These are phyloP conservation scores for Epinephelus moara DNA, from an alignment of 2,113 vertebrate genomes.

Conservation along the genomic window DNA sequence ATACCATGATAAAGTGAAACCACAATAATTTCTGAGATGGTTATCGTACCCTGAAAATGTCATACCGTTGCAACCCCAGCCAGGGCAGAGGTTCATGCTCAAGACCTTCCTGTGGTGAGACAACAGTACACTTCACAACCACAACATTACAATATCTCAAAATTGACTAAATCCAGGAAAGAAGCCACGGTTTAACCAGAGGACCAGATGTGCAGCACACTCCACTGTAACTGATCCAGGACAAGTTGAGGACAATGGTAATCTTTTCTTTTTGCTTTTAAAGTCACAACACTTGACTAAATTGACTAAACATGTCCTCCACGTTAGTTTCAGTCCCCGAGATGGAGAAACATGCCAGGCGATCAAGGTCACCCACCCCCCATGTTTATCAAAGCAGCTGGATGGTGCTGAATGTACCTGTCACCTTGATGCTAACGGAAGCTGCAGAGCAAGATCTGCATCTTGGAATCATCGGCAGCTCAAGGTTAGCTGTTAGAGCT, in stretches of 20 bases:
- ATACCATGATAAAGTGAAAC: too few relatives aligned
- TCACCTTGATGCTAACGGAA: constrained; percentile 59
- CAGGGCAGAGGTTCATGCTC: background rate
- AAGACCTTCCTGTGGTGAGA: background rate
- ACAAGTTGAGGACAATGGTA: constrained; percentile 1
- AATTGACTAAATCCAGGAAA: background rate
- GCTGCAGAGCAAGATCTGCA: constrained; percentile 38
- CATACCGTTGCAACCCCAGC: too few relatives aligned
- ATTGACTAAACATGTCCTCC: constrained; percentile 18
- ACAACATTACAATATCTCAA: background rate
- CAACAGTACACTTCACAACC: background rate
- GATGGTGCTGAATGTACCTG: constrained; percentile 43
- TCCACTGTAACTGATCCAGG: background rate
- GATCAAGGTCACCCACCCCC: constrained; percentile 30
- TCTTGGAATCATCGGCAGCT: constrained; percentile 20
- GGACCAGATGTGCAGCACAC: background rate
- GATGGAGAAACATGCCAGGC: constrained; percentile 22
- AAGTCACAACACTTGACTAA: constrained; percentile 29
- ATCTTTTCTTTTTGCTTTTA: constrained; percentile 19
- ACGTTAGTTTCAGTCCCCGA: background rate
- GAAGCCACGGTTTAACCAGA: background rate
- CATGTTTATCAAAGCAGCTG: constrained; percentile 48
- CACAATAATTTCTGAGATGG: too few relatives aligned
- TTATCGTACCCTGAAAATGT: too few relatives aligned
- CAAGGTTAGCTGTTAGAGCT: constrained; percentile 52